Evolutionary conservation across 2,113 vertebrate species (phyloP).

Genomic region (Prietella phreatophila): DNA sequence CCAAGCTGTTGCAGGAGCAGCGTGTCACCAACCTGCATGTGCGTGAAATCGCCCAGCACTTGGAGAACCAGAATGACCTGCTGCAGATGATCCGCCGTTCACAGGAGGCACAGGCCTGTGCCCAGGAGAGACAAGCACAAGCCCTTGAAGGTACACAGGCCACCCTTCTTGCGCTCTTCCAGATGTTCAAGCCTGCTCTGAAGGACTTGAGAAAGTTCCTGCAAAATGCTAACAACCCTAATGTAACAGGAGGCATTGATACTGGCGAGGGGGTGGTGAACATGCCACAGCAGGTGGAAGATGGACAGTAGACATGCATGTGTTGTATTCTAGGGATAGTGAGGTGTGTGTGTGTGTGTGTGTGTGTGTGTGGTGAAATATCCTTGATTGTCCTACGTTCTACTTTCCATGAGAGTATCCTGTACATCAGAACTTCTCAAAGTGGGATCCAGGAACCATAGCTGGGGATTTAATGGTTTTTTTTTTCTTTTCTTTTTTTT

Average conservation of each 20-base stretch:
- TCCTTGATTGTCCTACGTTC: not conserved
- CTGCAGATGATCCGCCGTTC: conserved; percentile 93
- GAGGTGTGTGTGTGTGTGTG: not conserved
- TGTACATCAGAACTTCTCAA: not conserved
- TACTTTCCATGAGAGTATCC: conserved; percentile 1
- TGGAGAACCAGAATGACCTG: conserved; percentile 93
- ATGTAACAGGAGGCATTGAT: conserved; percentile 52
- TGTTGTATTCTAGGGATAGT: conserved; percentile 1
- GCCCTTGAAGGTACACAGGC: conserved; percentile 96
- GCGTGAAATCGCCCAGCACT: conserved; percentile 92
- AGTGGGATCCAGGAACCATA: not conserved
- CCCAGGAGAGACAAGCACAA: conserved; percentile 93
- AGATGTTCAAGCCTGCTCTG: conserved; percentile 88
- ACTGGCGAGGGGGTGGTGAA: conserved; percentile 54
- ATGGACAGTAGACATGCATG: conserved; percentile 54
- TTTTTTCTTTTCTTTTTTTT: not conserved
- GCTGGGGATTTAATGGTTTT: not conserved
- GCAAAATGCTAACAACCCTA: conserved; percentile 72
- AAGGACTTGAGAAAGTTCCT: conserved; percentile 92
- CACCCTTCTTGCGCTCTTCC: conserved; percentile 86
- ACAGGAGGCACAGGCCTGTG: conserved; percentile 90
- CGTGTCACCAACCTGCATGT: conserved; percentile 92
- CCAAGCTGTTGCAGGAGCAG: conserved; percentile 94
- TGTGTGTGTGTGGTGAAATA: not conserved
- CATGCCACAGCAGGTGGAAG: conserved; percentile 53